Evolutionary conservation across 2,113 vertebrate genomes (phyloP).

Genomic region (Egretta garzetta): DNA sequence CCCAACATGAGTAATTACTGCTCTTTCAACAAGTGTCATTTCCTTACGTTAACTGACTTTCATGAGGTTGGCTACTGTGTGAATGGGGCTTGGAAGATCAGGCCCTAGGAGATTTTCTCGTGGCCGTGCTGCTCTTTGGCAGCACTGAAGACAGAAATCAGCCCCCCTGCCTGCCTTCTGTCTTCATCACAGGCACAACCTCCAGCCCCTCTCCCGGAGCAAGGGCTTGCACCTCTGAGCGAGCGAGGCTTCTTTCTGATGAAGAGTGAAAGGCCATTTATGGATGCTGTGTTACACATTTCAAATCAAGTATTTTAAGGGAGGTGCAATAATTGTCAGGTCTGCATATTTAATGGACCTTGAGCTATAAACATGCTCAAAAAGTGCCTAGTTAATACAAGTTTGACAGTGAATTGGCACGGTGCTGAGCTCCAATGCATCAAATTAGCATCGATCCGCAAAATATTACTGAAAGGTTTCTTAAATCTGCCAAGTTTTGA

Average conservation of each 20-base stretch:
- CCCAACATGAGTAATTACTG: not conserved
- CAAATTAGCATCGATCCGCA: constrained; percentile 72
- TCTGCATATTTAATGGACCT: constrained; percentile 69
- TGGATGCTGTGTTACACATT: constrained; percentile 25
- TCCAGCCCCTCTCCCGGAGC: not conserved
- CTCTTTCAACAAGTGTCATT: not conserved
- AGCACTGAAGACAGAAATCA: not conserved
- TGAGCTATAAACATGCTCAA: constrained; percentile 56
- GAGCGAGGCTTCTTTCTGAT: not conserved
- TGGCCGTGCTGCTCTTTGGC: not conserved
- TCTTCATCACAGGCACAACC: not conserved
- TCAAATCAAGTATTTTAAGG: constrained; percentile 33
- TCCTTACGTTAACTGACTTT: not conserved
- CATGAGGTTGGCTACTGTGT: not conserved
- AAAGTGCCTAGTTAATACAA: constrained; percentile 61
- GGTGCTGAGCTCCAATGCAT: constrained; percentile 10
- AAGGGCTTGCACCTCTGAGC: not conserved
- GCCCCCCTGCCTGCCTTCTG: not conserved
- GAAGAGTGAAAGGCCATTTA: not conserved
- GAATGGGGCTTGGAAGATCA: not conserved
- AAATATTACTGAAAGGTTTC: constrained; percentile 68
- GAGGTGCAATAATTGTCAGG: constrained; percentile 52
- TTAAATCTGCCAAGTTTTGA: constrained; percentile 67
- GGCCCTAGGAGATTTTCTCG: not conserved
- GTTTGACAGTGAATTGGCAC: constrained; percentile 68